These are phyloP conservation scores for Ephestia elutella DNA, from an alignment of 1,140 invertebrate genomes.

Conservation along the genomic window DNA sequence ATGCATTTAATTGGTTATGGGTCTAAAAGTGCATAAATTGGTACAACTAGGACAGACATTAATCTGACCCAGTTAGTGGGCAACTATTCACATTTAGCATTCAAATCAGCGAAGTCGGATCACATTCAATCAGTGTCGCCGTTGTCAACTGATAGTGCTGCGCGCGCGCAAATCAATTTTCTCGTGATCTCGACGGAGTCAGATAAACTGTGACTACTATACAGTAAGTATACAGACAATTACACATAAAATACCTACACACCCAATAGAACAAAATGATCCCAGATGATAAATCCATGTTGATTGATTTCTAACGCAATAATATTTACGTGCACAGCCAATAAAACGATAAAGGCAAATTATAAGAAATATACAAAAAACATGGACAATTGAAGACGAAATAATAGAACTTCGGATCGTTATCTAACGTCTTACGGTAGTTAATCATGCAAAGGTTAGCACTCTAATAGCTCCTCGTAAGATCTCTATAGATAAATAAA, in stretches of 20 bases:
- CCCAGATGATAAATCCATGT: too few species aligned
- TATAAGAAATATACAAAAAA: neutral
- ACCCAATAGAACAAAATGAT: too few species aligned
- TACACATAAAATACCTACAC: too few species aligned
- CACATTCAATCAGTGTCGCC: slow-evolving; percentile 35
- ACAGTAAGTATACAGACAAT: too few species aligned
- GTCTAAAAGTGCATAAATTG: neutral
- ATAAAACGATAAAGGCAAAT: too few species aligned
- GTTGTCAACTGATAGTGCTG: slow-evolving; percentile 36
- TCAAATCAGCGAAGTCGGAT: slow-evolving; percentile 13
- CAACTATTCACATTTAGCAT: neutral
- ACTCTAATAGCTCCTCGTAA: neutral
- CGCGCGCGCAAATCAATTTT: slow-evolving; percentile 57
- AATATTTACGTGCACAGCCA: too few species aligned
- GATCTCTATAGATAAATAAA: slow-evolving; percentile 3
- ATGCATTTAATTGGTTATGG: slow-evolving; percentile 3
- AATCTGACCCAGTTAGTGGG: neutral
- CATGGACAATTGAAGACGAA: slow-evolving; percentile 6
- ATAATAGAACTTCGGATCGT: neutral
- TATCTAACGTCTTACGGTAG: neutral
- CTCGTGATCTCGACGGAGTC: slow-evolving; percentile 41
- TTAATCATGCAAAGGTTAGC: slow-evolving; percentile 2
- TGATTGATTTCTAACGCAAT: too few species aligned
- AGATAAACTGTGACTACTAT: too few species aligned
- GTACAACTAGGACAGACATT: neutral